phyloP scores from a whole-genome alignment of 2,113 vertebrate genomes.

The Orycteropus afer region DNA sequence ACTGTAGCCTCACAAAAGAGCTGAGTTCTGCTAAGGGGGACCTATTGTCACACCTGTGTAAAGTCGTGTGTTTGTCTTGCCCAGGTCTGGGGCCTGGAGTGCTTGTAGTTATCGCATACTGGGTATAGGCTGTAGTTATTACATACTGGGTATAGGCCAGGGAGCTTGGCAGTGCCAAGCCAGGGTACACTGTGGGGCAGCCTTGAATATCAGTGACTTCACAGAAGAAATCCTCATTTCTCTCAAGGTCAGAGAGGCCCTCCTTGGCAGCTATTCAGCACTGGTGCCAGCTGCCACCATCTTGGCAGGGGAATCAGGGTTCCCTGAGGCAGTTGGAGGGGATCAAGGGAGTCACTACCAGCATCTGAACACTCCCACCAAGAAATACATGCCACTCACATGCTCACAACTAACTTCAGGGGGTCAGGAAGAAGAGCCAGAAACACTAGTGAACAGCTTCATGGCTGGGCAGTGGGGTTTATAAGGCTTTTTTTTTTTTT shows the following conservation, averaged over 20 bases:
- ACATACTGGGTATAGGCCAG: no score
- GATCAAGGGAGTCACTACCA: neutral
- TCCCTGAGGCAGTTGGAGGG: neutral
- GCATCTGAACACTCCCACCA: neutral
- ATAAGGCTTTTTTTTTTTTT: neutral
- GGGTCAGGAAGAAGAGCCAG: no score
- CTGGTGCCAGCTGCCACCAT: neutral
- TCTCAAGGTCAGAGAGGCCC: neutral
- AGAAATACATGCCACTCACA: neutral
- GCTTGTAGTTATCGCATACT: neutral
- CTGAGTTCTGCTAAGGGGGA: neutral
- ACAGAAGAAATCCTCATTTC: neutral
- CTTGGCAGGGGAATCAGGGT: neutral
- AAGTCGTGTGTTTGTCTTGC: neutral
- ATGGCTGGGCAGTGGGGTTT: neutral
- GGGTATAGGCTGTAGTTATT: no score
- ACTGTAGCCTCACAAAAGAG: neutral
- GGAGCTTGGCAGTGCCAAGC: no score
- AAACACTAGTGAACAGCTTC: neutral
- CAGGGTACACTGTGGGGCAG: neutral
- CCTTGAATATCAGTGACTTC: neutral
- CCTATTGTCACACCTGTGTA: neutral
- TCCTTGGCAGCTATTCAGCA: neutral
- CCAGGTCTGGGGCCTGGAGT: no score
- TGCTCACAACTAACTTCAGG: neutral